Conservation (phyloP, 2,888 invertebrate genomes). For the Nebria salina region DNA sequence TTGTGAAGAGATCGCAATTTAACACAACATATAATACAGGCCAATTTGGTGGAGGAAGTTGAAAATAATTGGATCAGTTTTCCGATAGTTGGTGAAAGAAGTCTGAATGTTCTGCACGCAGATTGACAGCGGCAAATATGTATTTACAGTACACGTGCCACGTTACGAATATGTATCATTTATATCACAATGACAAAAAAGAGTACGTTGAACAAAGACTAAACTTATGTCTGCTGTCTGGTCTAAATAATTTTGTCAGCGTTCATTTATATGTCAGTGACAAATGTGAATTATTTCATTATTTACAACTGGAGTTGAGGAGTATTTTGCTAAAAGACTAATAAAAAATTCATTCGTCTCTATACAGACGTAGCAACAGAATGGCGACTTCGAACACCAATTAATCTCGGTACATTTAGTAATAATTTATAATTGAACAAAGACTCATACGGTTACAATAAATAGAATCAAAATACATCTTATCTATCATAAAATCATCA, state of each 20-base stretch:
- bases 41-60: not conserved
- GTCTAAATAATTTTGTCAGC: not conserved
- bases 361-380: not conserved
- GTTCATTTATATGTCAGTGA: not conserved
- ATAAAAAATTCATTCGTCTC: not conserved
- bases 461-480: not conserved
- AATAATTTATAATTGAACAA: too few species aligned
- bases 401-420: too few species aligned
- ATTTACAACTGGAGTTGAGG: not conserved
- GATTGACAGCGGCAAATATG: conserved; percentile 2
- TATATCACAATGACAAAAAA: not conserved
- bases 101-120: not conserved
- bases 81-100: not conserved
- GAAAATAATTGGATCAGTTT: not conserved
- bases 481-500: not conserved
- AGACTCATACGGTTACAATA: not conserved
- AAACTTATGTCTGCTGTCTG: not conserved
- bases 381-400: not conserved
- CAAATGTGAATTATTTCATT: not conserved
- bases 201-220: not conserved
- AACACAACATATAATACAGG: not conserved
- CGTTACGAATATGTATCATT: not conserved
- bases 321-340: not conserved
- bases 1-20: not conserved
- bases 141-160: not conserved